Evolutionary conservation across 1,140 invertebrate species (phyloP).

Genomic region (Teleopsis dalmanni): DNA sequence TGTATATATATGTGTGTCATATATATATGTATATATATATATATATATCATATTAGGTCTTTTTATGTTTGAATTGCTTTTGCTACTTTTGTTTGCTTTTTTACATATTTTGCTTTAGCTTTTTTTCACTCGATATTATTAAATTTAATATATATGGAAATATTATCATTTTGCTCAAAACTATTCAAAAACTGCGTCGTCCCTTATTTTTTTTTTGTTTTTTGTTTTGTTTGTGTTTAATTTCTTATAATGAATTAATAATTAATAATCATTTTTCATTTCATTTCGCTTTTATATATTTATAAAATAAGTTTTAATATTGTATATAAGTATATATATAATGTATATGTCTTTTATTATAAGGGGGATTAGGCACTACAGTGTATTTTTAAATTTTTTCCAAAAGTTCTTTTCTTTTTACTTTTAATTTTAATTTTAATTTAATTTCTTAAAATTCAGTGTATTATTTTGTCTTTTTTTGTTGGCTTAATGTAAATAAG

Average conservation of each 20-base stretch:
- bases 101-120: slow-evolving; percentile 11
- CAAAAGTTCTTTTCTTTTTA: slow-evolving; percentile 7
- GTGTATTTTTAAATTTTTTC: slow-evolving; percentile 26
- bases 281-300: background rate
- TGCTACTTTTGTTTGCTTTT: background rate
- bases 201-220: background rate
- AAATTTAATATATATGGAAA: no score
- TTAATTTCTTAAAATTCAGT: no score
- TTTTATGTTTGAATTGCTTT: no score
- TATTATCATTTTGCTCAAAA: no score
- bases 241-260: background rate
- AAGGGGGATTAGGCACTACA: slow-evolving; percentile 38
- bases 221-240: slow-evolving; percentile 1
- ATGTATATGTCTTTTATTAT: slow-evolving; percentile 4
- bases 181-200: slow-evolving; percentile 6
- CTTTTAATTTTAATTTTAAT: no score
- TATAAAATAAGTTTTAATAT: slow-evolving; percentile 6
- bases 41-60: no score
- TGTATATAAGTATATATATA: slow-evolving; percentile 2
- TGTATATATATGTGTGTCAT: slow-evolving; percentile 3
- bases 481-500: no score
- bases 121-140: no score
- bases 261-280: background rate
- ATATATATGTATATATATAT: no score
- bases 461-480: no score